Evolutionary conservation across 2,113 vertebrate genomes (phyloP).

Genomic region (Phylloscopus whistleri): DNA sequence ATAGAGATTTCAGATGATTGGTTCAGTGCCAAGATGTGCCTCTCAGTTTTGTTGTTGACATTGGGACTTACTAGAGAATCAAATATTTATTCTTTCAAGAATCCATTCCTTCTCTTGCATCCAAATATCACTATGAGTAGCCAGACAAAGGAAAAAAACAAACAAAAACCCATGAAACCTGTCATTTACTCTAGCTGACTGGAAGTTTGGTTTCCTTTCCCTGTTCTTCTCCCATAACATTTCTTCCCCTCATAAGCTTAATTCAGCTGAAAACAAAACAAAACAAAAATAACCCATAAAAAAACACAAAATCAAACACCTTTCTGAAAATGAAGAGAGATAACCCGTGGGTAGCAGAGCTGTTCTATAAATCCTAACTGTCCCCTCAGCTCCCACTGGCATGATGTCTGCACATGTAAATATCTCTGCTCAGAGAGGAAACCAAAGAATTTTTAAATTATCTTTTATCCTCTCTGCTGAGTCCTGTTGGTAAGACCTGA

Average conservation of each 20-base stretch:
- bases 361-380: background rate
- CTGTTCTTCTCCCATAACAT: background rate
- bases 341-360: background rate
- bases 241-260: background rate
- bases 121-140: background rate
- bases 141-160: background rate
- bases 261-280: background rate
- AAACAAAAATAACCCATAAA: no score
- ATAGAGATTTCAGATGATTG: background rate
- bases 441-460: background rate
- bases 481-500: background rate
- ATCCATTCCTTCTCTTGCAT: background rate
- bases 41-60: background rate
- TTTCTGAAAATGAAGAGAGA: background rate
- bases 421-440: background rate
- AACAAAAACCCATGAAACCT: background rate
- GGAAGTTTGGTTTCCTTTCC: background rate
- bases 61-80: background rate
- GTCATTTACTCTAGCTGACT: background rate
- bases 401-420: background rate
- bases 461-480: background rate
- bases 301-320: rapidly evolving
- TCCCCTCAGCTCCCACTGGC: no score
- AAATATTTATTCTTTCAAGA: background rate
- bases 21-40: background rate